Conservation (phyloP, 2,888 invertebrate genomes). For the Marasmarcha lunaedactyla region DNA sequence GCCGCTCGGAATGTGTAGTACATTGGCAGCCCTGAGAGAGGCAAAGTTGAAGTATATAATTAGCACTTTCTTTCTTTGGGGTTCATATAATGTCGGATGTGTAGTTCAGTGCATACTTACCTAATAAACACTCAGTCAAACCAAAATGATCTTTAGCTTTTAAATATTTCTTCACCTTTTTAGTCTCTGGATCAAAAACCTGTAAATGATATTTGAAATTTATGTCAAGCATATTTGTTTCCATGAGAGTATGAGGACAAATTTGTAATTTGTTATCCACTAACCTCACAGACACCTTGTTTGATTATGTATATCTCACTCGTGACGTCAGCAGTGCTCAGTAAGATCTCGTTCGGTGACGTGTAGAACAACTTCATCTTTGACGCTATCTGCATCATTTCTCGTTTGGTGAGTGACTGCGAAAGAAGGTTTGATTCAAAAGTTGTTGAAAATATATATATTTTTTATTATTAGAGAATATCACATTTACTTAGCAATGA, state of each 20-base stretch:
- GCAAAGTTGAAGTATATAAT: no score
- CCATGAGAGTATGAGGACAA: no score
- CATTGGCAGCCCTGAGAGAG: constrained; percentile 36
- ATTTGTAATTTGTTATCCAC: no score
- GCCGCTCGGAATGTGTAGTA: constrained; percentile 45
- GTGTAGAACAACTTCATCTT: constrained; percentile 38
- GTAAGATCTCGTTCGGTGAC: constrained; percentile 44
- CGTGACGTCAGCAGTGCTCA: constrained; percentile 47
- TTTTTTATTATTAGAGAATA: no score
- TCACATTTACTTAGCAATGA: no score
- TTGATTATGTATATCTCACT: constrained; percentile 50
- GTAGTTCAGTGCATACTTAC: constrained; percentile 32
- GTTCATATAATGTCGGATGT: no score
- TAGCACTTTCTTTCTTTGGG: no score
- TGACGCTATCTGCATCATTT: constrained; percentile 35
- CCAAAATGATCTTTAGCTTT: constrained; percentile 33
- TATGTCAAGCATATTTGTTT: no score
- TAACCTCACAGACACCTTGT: constrained; percentile 47
- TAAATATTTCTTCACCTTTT: constrained; percentile 23
- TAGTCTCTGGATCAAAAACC: constrained; percentile 33
- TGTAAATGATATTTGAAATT: no score
- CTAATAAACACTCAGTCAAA: constrained; percentile 36
- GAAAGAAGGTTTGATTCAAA: constrained; percentile 1
- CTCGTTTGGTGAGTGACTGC: constrained; percentile 36
- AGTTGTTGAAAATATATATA: not conserved